Percentiles rank a stretch among this genome's conserved stretches.
phyloP scores from a whole-genome alignment of 2,113 vertebrate species.

The Cichladusa arquata region DNA sequence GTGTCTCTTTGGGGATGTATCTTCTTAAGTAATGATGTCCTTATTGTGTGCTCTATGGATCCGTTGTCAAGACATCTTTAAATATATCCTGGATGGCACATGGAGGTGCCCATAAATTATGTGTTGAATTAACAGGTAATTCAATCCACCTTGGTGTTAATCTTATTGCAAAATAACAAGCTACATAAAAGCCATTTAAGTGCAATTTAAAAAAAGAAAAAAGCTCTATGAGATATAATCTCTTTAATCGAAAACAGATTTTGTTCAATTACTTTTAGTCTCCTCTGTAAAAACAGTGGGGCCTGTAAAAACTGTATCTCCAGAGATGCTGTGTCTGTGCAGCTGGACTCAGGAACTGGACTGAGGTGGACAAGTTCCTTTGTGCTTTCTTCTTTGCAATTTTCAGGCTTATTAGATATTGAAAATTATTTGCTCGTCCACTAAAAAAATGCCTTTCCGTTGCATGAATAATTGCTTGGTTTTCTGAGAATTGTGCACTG shows the following conservation, averaged over 20 bases:
- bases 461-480: not conserved
- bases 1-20: constrained; percentile 43
- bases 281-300: not conserved
- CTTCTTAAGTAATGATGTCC: constrained; percentile 46
- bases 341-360: not conserved
- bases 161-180: constrained; percentile 56
- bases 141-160: constrained; percentile 51
- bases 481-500: not conserved
- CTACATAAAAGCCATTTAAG: constrained; percentile 48
- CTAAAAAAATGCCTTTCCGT: not conserved
- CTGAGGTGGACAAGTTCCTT: not conserved
- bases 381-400: not conserved
- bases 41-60: constrained; percentile 36
- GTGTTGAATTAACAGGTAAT: constrained; percentile 60
- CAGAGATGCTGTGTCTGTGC: accelerated
- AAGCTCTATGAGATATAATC: not conserved
- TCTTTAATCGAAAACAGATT: constrained; percentile 49
- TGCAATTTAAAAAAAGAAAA: constrained; percentile 12
- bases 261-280: constrained; percentile 19
- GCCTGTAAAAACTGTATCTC: not conserved
- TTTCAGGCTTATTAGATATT: not conserved
- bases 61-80: constrained; percentile 9
- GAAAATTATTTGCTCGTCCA: not conserved
- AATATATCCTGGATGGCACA: constrained; percentile 30
- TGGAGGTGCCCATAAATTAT: constrained; percentile 34